phyloP scores from a whole-genome alignment of 1,140 invertebrate genomes.

The Drosophila ercepeae region DNA sequence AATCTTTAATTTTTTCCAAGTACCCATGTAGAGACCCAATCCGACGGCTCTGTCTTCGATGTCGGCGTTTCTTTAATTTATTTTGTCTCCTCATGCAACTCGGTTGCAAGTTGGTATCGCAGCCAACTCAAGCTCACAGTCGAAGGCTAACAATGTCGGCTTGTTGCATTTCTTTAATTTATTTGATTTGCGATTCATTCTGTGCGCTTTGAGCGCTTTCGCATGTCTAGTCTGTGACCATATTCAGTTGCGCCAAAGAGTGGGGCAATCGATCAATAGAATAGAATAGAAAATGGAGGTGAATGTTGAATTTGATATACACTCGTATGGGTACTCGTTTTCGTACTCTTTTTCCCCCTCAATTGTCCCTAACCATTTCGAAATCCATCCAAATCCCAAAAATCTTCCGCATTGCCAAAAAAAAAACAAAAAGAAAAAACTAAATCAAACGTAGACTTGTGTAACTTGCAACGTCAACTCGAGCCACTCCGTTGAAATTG shows the following conservation, averaged over 20 bases:
- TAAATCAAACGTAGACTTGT: conserved; percentile 24
- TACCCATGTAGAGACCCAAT: conserved; percentile 7
- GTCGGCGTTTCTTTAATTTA: conserved; percentile 63
- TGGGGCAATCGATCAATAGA: conserved; percentile 14
- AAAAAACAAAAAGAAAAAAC: conserved; percentile 40
- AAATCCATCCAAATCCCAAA: neutral
- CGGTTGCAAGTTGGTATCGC: conserved; percentile 9
- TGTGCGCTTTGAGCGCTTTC: conserved; percentile 23
- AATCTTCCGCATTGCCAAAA: neutral
- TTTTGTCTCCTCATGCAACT: conserved; percentile 66
- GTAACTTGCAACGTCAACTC: conserved; percentile 15
- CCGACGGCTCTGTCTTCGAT: conserved; percentile 31
- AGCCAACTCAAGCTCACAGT: conserved; percentile 26
- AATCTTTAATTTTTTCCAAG: conserved; percentile 11
- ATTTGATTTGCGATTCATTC: conserved; percentile 55
- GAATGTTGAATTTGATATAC: neutral
- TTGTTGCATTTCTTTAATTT: conserved; percentile 71
- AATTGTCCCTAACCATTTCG: neutral
- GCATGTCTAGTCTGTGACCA: conserved; percentile 5
- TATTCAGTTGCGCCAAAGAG: conserved; percentile 9
- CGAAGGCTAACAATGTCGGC: conserved; percentile 43
- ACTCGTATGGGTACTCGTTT: no score
- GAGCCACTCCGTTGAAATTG: conserved; percentile 29
- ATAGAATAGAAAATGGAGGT: neutral
- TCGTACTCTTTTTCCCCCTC: neutral